These are phyloP conservation scores for Helicoverpa zea DNA, from an alignment of 1,140 invertebrate species.

Conservation along the genomic window DNA sequence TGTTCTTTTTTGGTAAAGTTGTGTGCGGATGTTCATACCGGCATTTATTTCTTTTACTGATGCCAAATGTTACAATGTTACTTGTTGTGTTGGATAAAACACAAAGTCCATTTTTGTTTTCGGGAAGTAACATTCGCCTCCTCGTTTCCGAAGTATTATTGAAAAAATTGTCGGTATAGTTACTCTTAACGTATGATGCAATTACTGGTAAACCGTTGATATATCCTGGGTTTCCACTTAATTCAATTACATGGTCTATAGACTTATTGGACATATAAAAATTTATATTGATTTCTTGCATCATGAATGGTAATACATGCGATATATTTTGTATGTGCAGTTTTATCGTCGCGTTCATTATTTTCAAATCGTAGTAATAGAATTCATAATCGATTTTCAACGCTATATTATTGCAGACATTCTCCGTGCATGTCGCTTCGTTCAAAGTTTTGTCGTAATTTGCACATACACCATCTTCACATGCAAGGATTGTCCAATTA, in stretches of 20 bases:
- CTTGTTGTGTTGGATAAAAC: slow-evolving; percentile 59
- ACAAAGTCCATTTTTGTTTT: slow-evolving; percentile 70
- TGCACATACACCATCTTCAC: slow-evolving; percentile 60
- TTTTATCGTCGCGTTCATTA: slow-evolving; percentile 70
- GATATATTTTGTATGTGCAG: slow-evolving; percentile 63
- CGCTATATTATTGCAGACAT: slow-evolving; percentile 69
- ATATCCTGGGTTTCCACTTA: slow-evolving; percentile 79
- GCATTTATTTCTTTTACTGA: slow-evolving; percentile 73
- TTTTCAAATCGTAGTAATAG: slow-evolving; percentile 69
- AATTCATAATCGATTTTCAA: slow-evolving; percentile 71
- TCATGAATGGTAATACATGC: slow-evolving; percentile 57
- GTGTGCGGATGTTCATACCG: slow-evolving; percentile 55
- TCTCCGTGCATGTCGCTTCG: slow-evolving; percentile 68
- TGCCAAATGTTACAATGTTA: slow-evolving; percentile 68
- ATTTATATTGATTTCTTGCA: slow-evolving; percentile 70
- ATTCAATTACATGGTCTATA: slow-evolving; percentile 61
- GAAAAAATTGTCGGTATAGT: slow-evolving; percentile 73
- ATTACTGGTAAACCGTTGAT: slow-evolving; percentile 68
- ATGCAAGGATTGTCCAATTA: slow-evolving; percentile 71
- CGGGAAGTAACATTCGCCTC: slow-evolving; percentile 60
- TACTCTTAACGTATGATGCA: slow-evolving; percentile 62
- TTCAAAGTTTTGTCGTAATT: slow-evolving; percentile 68
- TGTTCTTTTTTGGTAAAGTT: slow-evolving; percentile 58
- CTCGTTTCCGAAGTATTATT: slow-evolving; percentile 53
- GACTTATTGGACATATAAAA: slow-evolving; percentile 72